phyloP scores from a whole-genome alignment of 2,113 vertebrate species.

The Pelecanus crispus region DNA sequence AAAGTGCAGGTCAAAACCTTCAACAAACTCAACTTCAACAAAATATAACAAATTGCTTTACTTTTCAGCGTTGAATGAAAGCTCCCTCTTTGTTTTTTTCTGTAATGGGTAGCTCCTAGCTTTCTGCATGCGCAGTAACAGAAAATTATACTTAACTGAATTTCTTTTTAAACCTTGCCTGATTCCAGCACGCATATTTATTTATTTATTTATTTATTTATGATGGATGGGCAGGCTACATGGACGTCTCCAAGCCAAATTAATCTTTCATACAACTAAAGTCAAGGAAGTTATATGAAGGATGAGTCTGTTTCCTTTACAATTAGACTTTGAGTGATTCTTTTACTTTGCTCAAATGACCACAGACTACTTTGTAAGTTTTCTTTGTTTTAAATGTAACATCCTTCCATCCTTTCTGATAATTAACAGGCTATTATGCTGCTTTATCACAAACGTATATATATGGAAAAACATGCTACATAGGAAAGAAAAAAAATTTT shows the following conservation, averaged over 20 bases:
- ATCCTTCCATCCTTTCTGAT: not conserved
- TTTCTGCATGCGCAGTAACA: not conserved
- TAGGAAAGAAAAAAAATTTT: slow-evolving; percentile 5
- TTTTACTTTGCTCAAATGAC: not conserved
- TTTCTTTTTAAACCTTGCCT: not conserved
- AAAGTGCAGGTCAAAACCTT: not conserved
- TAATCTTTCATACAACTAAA: not conserved
- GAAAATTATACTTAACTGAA: not conserved
- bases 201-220: not conserved
- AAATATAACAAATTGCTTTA: not conserved
- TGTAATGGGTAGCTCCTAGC: not conserved
- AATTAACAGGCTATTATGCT: not conserved
- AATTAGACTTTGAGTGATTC: not conserved
- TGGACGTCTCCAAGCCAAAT: not conserved
- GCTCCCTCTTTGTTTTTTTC: not conserved
- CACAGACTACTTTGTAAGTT: not conserved
- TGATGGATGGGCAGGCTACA: not conserved
- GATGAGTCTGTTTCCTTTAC: not conserved
- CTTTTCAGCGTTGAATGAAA: not conserved
- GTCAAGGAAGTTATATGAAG: not conserved
- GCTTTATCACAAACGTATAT: not conserved
- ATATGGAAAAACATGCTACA: not conserved
- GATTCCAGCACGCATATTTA: not conserved
- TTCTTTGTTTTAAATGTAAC: not conserved
- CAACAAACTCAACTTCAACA: not conserved